phyloP scores from a whole-genome alignment of 2,797 vertebrate species.

The Phoeniculus purpureus region DNA sequence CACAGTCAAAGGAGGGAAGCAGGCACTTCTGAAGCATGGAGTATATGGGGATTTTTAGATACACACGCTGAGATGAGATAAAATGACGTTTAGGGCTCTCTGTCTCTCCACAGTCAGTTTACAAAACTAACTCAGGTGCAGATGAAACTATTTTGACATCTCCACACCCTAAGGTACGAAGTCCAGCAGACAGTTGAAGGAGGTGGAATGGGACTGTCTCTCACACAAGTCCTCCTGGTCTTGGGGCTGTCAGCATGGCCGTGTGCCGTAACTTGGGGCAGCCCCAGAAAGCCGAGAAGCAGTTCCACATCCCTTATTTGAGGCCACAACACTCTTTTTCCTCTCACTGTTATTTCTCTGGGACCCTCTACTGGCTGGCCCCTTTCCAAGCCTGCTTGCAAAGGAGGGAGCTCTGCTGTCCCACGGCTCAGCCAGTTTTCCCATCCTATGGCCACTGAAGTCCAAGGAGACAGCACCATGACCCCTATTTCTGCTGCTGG shows the following conservation, averaged over 20 bases:
- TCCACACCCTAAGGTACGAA: background rate
- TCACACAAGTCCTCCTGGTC: background rate
- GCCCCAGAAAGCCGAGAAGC: background rate
- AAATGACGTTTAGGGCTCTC: background rate
- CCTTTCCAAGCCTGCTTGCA: background rate
- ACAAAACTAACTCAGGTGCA: background rate
- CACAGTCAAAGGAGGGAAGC: background rate
- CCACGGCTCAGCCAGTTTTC: rapidly evolving
- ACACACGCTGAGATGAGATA: background rate
- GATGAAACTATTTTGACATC: background rate
- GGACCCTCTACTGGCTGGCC: background rate
- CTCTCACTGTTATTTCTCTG: rapidly evolving
- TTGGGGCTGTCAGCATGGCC: background rate
- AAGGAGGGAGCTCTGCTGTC: background rate
- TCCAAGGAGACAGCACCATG: background rate
- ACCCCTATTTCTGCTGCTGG: background rate
- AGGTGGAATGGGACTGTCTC: background rate
- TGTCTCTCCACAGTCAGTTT: background rate
- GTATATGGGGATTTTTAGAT: background rate
- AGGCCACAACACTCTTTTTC: background rate
- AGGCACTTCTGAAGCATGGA: background rate
- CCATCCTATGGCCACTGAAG: background rate
- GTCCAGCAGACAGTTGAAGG: background rate
- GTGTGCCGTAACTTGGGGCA: background rate
- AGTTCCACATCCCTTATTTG: background rate